These are phyloP conservation scores for Creontiades dilutus DNA, from an alignment of 2,888 invertebrate genomes.

Conservation along the genomic window DNA sequence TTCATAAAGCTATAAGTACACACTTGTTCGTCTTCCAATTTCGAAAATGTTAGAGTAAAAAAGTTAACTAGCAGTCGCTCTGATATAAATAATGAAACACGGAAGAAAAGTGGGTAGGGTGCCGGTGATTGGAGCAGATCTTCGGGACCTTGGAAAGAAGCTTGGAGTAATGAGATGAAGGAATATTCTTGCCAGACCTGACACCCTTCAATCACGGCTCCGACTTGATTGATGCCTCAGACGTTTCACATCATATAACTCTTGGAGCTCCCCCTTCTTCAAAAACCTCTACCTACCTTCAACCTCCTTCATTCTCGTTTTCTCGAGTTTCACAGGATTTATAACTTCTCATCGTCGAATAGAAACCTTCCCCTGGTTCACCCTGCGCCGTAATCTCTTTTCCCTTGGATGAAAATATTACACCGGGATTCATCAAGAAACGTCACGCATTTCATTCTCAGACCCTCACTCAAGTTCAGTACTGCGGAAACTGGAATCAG, in stretches of 20 bases:
- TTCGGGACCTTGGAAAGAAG: slow-evolving; percentile 33
- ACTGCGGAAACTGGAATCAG: neutral
- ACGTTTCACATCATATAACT: slow-evolving; percentile 53
- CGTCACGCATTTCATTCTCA: slow-evolving; percentile 14
- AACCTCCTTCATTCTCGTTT: slow-evolving; percentile 45
- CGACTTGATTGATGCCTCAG: slow-evolving; percentile 59
- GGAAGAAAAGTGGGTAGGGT: neutral
- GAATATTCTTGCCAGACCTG: slow-evolving; percentile 45
- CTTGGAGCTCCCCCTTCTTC: slow-evolving; percentile 3
- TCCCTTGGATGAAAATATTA: neutral
- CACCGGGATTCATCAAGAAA: slow-evolving; percentile 1
- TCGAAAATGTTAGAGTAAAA: neutral
- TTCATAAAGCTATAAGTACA: too few species aligned
- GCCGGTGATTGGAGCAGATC: slow-evolving; percentile 31
- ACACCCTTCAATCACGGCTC: slow-evolving; percentile 56
- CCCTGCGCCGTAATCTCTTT: slow-evolving; percentile 18
- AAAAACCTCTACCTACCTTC: slow-evolving; percentile 1
- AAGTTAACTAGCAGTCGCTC: neutral
- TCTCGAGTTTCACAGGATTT: slow-evolving; percentile 40
- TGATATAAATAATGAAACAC: neutral
- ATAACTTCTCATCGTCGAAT: slow-evolving; percentile 33
- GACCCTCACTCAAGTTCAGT: neutral
- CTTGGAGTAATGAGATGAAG: slow-evolving; percentile 32
- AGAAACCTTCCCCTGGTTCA: neutral
- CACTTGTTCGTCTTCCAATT: too few species aligned